phyloP scores from a whole-genome alignment of 2,113 vertebrate species.

The Lophura nycthemera region DNA sequence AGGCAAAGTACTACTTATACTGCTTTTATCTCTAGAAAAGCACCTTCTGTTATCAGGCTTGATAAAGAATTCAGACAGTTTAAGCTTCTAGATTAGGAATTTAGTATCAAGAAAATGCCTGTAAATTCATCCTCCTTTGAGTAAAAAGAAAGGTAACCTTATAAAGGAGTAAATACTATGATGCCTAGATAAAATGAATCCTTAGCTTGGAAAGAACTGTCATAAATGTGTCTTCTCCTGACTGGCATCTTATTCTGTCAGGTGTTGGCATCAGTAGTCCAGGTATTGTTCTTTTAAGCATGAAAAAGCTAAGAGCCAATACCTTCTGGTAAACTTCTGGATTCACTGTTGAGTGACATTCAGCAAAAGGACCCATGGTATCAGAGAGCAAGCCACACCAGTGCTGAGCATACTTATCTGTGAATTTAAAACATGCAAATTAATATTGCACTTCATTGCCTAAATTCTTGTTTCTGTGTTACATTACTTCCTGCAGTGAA shows the following conservation, averaged over 20 bases:
- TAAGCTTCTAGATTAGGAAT: background rate
- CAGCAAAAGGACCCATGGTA: slow-evolving; percentile 78
- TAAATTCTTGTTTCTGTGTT: background rate
- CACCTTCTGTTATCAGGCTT: background rate
- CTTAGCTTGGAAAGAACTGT: background rate
- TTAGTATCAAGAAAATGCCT: background rate
- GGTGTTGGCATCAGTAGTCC: background rate
- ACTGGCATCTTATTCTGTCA: background rate
- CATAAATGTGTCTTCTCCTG: background rate
- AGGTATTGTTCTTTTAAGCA: background rate
- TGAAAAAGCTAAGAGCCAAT: slow-evolving; percentile 11
- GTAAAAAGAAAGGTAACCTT: background rate
- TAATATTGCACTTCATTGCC: background rate
- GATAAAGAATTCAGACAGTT: background rate
- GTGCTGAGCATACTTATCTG: slow-evolving; percentile 87
- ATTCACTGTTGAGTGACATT: slow-evolving; percentile 84
- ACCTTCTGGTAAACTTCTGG: slow-evolving; percentile 84
- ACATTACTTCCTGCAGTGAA: background rate
- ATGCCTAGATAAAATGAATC: background rate
- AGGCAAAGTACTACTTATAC: background rate
- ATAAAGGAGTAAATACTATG: background rate
- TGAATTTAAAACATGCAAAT: slow-evolving; percentile 27
- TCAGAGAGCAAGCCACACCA: slow-evolving; percentile 88
- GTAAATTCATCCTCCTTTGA: background rate
- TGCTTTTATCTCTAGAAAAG: background rate